phyloP scores from a whole-genome alignment of 2,113 vertebrate species.

The Balaeniceps rex region DNA sequence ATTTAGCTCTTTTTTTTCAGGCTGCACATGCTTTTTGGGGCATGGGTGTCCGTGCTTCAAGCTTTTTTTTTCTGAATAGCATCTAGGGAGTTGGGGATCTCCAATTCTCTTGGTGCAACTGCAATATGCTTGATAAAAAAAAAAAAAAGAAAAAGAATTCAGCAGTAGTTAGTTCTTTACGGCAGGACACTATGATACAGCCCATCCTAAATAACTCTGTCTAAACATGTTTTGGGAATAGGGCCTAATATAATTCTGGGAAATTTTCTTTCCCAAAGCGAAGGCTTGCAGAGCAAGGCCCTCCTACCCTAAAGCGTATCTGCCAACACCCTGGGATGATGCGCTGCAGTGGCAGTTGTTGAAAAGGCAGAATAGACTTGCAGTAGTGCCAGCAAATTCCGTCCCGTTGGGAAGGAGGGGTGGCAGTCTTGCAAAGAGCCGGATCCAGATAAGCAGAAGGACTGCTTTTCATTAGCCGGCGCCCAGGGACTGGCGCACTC shows the following conservation, averaged over 20 bases:
- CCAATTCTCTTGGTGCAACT: not conserved
- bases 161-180: not conserved
- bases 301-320: not conserved
- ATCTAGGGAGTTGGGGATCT: not conserved
- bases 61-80: not conserved
- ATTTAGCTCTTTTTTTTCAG: not conserved
- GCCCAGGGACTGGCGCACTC: not conserved
- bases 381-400: conserved; percentile 15
- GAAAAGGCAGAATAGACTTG: not conserved
- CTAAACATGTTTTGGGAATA: conserved; percentile 5
- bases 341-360: not conserved
- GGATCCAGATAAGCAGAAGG: not conserved
- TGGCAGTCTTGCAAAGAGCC: not conserved
- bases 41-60: not conserved
- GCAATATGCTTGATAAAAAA: not conserved
- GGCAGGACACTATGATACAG: not conserved
- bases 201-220: not conserved
- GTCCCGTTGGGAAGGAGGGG: not conserved
- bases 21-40: not conserved
- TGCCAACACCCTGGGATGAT: not conserved
- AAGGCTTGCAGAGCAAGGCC: not conserved
- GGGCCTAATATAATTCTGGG: not conserved
- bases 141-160: not conserved
- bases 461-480: not conserved
- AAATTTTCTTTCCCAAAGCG: not conserved